A percentile compares a stretch with the other conserved stretches of the same genome.
Conservation (phyloP, 64 coral and sea anemone species). For the Actinia equina region DNA sequence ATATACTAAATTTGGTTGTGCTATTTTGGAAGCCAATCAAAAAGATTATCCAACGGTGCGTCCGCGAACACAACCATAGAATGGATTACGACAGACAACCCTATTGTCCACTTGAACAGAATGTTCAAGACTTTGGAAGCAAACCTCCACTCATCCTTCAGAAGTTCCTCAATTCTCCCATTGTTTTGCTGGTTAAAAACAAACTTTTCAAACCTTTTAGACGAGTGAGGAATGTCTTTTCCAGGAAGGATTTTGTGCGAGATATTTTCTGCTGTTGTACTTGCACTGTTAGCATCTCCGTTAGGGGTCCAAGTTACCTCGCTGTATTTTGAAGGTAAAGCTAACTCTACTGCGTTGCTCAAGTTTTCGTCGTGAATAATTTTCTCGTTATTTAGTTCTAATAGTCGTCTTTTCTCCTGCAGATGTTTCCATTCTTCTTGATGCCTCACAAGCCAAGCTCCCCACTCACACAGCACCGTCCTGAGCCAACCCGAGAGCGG, state of each 20-base stretch:
- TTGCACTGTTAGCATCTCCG: neutral
- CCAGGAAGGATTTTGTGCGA: neutral
- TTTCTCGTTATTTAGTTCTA: conserved; percentile 22
- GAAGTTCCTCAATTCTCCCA: conserved; percentile 25
- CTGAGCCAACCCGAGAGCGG: conserved; percentile 46
- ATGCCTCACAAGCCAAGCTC: conserved; percentile 43
- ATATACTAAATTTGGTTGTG: too few species aligned
- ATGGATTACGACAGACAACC: conserved; percentile 17
- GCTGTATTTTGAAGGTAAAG: neutral
- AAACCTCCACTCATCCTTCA: conserved; percentile 63
- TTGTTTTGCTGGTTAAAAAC: neutral
- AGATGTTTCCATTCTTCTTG: conserved; percentile 62
- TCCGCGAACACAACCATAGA: conserved; percentile 36
- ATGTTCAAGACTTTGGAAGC: conserved; percentile 51
- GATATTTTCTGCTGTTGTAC: neutral
- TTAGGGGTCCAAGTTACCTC: neutral
- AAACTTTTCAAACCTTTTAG: conserved; percentile 16
- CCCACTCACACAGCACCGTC: conserved; percentile 56
- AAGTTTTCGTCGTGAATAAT: too few species aligned
- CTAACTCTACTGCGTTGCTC: neutral
- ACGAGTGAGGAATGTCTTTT: neutral
- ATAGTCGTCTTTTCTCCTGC: conserved; percentile 49
- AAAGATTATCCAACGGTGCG: conserved; percentile 65
- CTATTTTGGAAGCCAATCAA: conserved; percentile 24
- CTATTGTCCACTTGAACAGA: conserved; percentile 49